Evolutionary conservation across 2,888 invertebrate genomes (phyloP).

Genomic region (Scrobipalpa atriplicella): DNA sequence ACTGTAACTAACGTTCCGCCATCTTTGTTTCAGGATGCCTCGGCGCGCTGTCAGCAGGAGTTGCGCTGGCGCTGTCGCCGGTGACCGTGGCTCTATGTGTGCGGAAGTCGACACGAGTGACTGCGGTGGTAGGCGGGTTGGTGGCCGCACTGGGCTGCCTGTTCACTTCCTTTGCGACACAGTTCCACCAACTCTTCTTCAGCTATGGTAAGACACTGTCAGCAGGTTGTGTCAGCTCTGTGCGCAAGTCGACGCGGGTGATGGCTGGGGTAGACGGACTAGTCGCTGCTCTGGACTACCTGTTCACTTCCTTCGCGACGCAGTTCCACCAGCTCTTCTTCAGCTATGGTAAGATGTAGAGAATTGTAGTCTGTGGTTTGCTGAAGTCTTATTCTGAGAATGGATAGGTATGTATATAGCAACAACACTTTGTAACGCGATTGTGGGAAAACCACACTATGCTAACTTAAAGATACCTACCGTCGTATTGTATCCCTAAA

Average conservation of each 20-base stretch:
- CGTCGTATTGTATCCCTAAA: no score
- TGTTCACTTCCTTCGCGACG: constrained; percentile 94
- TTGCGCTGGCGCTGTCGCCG: constrained; percentile 91
- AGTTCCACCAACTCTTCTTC: constrained; percentile 95
- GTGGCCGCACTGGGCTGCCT: constrained; percentile 93
- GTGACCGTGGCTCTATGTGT: constrained; percentile 93
- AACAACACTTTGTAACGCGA: no score
- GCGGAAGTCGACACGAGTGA: constrained; percentile 93
- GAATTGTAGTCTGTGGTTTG: not conserved
- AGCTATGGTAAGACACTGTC: constrained; percentile 85
- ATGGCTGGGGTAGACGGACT: constrained; percentile 88
- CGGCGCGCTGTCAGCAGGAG: constrained; percentile 90
- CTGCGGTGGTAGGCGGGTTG: constrained; percentile 93
- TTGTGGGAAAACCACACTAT: no score
- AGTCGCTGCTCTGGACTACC: constrained; percentile 92
- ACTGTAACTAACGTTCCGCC: not conserved
- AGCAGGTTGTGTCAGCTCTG: no score
- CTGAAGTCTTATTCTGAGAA: no score
- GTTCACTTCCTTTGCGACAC: constrained; percentile 94
- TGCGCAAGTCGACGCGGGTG: not conserved
- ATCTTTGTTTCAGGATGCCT: constrained; percentile 88
- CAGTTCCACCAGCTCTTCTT: constrained; percentile 95
- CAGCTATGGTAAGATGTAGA: constrained; percentile 83
- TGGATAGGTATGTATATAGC: no score
- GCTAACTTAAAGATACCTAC: no score